phyloP scores from a whole-genome alignment of 2,888 invertebrate genomes.

The Polylopha cassiicola region DNA sequence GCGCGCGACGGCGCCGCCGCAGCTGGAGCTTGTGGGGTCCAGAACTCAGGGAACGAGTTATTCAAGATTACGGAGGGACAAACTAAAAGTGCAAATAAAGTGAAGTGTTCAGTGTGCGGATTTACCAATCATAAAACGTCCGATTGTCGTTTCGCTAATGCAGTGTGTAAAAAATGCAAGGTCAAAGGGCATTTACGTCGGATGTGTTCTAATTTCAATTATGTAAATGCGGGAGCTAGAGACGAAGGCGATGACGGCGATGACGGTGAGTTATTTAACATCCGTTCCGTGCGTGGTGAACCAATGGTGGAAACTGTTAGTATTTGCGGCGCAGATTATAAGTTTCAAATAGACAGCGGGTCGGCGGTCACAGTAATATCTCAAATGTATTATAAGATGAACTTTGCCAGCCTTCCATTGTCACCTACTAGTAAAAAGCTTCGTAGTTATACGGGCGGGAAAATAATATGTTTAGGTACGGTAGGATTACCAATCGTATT shows the following conservation, averaged over 20 bases:
- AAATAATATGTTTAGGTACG: constrained; percentile 22
- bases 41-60: not conserved
- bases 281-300: constrained; percentile 19
- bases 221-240: constrained; percentile 1
- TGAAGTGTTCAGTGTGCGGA: constrained; percentile 28
- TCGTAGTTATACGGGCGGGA: constrained; percentile 22
- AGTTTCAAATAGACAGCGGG: constrained; percentile 11
- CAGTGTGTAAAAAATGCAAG: constrained; percentile 27
- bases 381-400: no score
- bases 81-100: constrained; percentile 6
- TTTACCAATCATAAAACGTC: constrained; percentile 25
- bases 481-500: constrained; percentile 18
- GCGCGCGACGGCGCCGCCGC: constrained; percentile 25
- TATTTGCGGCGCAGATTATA: constrained; percentile 7
- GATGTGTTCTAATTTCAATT: constrained; percentile 25
- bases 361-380: constrained; percentile 7
- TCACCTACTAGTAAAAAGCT: constrained; percentile 18
- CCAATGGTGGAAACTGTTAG: constrained; percentile 23
- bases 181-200: constrained; percentile 24
- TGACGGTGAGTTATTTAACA: constrained; percentile 25
- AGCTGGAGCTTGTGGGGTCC: constrained; percentile 4
- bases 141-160: constrained; percentile 27
- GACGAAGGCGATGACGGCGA: constrained; percentile 24
- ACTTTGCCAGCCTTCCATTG: constrained; percentile 18
- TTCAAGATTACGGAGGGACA: constrained; percentile 13